Evolutionary conservation across 2,888 invertebrate species (phyloP), one percentile per base, ranked within the genome.

Genomic region (Germaria angustata): DNA sequence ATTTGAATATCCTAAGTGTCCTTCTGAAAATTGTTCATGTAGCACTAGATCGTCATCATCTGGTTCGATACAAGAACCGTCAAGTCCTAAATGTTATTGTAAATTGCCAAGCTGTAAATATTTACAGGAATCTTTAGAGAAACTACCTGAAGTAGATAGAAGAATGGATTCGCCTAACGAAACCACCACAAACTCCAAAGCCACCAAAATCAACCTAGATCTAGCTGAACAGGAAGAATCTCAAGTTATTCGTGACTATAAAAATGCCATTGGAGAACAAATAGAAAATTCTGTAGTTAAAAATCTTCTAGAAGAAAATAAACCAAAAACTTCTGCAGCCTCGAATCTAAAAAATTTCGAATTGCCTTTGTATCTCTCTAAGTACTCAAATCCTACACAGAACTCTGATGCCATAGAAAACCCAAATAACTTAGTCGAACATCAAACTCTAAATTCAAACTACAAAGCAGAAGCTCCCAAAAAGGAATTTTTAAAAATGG

Each of bases 1-100:
- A 0, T 90, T 87, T 77, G 90, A 90, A 84, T 90, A 90, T 55
- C 88, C 90, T 4, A 90, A 91, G 71, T 91, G 91, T 63, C 90
- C 91, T 1, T 90, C 90, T 32, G 91, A 91, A 75, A 90, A 91
- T 80, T 91, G 90, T 39, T 88, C 90, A 0, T 91, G 90, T 78
- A 90, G 89, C 68, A 90, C 90, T 0, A 86, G 89, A n/a, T 90
- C 90, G 15, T 90, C 90, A 0, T 90, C 90, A 24, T 87, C 88
- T 11, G 90, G 89, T 72, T 84, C 84, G 8, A 11, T 79, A 39
- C 84, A 87, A 7, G 87, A 88, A 4, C 85, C 86, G 0, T 32
- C 78, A 0, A 87, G 88, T 24, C 57, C 77, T 0, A 89, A 87
- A 66, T 89, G 89, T 36, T 87, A 87, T 69, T 90, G 90, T 32